A percentile compares a stretch with the other conserved stretches of the same genome.
phyloP scores from a whole-genome alignment of 2,797 vertebrate species.

The Melanotaenia maccullochi region DNA sequence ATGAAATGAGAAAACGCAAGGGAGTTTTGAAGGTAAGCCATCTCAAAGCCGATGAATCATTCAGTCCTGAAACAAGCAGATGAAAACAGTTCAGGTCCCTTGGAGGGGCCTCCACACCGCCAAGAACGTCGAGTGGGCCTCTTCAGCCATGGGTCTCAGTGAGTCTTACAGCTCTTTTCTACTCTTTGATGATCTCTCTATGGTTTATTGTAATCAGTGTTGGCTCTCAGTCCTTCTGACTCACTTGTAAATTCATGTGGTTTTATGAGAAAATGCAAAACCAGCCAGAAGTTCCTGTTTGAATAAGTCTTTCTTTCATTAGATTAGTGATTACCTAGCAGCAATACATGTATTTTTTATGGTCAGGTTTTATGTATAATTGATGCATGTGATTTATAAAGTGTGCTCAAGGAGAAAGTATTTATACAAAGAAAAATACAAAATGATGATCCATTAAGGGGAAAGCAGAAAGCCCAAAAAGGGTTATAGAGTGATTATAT shows the following conservation, averaged over 20 bases:
- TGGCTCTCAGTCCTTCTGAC: constrained; percentile 61
- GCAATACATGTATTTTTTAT: constrained; percentile 4
- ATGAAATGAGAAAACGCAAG: constrained; percentile 53
- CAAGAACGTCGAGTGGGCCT: constrained; percentile 68
- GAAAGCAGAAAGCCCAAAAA: not conserved
- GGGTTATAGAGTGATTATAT: too few relatives aligned
- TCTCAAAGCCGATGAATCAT: constrained; percentile 66
- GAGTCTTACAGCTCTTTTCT: constrained; percentile 70
- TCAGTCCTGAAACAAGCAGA: constrained; percentile 67
- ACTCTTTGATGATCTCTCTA: constrained; percentile 73
- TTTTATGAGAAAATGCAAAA: constrained; percentile 41
- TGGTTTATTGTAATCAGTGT: constrained; percentile 65
- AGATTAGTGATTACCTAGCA: constrained; percentile 13
- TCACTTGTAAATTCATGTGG: constrained; percentile 59
- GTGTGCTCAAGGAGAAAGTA: constrained; percentile 4
- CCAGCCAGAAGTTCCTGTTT: constrained; percentile 35
- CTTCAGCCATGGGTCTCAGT: constrained; percentile 63
- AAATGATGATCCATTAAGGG: not conserved
- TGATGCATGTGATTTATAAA: not conserved
- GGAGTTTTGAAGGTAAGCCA: constrained; percentile 44
- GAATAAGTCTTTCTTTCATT: constrained; percentile 34
- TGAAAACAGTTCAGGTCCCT: constrained; percentile 67
- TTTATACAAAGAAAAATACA: not conserved
- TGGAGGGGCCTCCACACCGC: constrained; percentile 49
- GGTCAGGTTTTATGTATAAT: not conserved